Conservation (phyloP, 2,797 vertebrate genomes). For the Bovichtus diacanthus region DNA sequence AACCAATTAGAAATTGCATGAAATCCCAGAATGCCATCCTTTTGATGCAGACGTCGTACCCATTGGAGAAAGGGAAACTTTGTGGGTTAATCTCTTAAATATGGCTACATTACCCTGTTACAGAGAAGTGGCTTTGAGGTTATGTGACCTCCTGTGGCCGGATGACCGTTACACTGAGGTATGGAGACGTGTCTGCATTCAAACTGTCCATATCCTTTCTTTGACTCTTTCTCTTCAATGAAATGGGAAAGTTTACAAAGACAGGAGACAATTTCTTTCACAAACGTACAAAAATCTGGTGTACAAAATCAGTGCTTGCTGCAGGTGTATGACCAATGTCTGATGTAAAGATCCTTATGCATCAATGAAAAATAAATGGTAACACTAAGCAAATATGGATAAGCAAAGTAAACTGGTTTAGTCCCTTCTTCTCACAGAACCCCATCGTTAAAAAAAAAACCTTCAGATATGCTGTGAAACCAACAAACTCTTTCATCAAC, state of each 20-base stretch:
- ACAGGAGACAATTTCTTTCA: not conserved
- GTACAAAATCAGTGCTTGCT: slow-evolving; percentile 53
- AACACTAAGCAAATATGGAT: not conserved
- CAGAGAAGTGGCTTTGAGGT: not conserved
- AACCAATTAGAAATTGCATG: slow-evolving; percentile 2
- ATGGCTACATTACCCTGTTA: slow-evolving; percentile 24
- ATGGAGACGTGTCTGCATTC: not conserved
- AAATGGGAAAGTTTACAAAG: not conserved
- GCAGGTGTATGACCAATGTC: not conserved
- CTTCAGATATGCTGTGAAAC: slow-evolving; percentile 35
- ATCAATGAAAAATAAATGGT: slow-evolving; percentile 2
- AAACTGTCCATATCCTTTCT: slow-evolving; percentile 10
- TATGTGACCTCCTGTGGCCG: not conserved
- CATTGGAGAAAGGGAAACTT: not conserved
- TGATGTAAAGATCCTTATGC: slow-evolving; percentile 13
- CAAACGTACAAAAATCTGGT: slow-evolving; percentile 13
- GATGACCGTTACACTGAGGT: slow-evolving; percentile 26
- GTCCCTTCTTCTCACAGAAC: slow-evolving; percentile 36
- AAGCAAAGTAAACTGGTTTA: slow-evolving; percentile 22
- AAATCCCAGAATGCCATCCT: not conserved
- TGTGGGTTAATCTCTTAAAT: not conserved
- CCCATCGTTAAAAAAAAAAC: not conserved
- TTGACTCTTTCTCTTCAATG: not conserved
- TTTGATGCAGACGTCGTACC: slow-evolving; percentile 12
- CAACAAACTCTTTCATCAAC: slow-evolving; percentile 17